Base-by-base conservation (phyloP, 23 tunicate genomes). In the Styela plicata region DNA sequence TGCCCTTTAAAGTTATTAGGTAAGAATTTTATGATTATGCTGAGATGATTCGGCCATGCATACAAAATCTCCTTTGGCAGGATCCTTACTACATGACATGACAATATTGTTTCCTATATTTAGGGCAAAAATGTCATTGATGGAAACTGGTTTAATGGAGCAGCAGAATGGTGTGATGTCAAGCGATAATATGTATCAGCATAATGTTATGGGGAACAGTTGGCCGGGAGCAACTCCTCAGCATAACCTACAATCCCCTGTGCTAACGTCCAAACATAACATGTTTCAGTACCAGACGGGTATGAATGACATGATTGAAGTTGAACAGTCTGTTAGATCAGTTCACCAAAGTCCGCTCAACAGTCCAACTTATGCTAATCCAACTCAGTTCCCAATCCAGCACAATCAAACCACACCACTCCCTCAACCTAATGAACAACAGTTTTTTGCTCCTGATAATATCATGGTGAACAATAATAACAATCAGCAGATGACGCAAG, bases 381-480 rank as follows among this genome's bases (percentile, higher is more conserved):
- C 64, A 21, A 64, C 30, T 7, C 81, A 36, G 27, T 44, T 44
- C 2, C 81, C 36, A 20, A 44, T 26, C 26, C 81, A 76, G 23
- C 81, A 76, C 27, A 76, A 36, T 53, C 71, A 67, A 29, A 67
- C 71, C 30, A 76, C 81, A 22, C 81, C 81, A 13, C 53, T 76
- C 0, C 81, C 81, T 10, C 81, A 76, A 52, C 10, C 57, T 13
- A 76, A 76, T 57, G 81, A 76, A 24, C 64, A 76, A 76, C 81
- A 52, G 64, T 76, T 76, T 30, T 76, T 76, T 2, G 64, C 66
- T 18, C 63, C 64, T 44, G 81, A 76, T 76, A 73, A 73, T 32
- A 73, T 73, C 10, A 76, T 76, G 66, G 81, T 76, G 26, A 76
- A 76, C 31, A 76, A 76, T 57, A 52, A 76, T 24, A 76, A 76